Evolutionary conservation across 1,140 invertebrate genomes (phyloP), one percentile per base, ranked within the genome.

Genomic region (Procambarus virginalis): DNA sequence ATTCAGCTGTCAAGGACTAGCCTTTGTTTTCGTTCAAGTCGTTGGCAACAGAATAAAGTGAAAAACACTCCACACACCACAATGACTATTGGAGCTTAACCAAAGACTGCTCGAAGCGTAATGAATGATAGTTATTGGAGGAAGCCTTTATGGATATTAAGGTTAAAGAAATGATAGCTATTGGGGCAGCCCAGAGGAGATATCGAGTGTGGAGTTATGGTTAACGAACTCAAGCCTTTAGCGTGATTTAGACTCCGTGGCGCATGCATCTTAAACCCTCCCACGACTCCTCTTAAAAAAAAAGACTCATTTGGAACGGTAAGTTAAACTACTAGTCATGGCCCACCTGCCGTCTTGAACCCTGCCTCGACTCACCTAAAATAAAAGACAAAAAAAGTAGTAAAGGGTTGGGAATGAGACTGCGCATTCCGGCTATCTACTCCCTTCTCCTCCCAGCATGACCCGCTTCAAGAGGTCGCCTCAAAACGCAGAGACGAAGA

Each of bases 71-170:
- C 22, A 55, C 8, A 55, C 51, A 55, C 8, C 8, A 12, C 12
- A 55, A 20, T 5, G 60, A 2, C 20, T 82, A 82, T 82, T 82
- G 80, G 80, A 45, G 22, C 80, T 82, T 64, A 82, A 82, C 55
- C 55, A 82, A 64, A 82, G 58, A 83, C 20, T 83, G 60, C 81
- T 83, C 64, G 81, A 83, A 34, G 81, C n/a, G 60, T 70, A 83
- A 83, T 83, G 81, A 83, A 68, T 14, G 60, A 83, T 46, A 83
- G 81, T 83, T 83, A 83, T 83, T 70, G 81, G 45, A 68, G 45
- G 20, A 48, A 83, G 70, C 22, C 55, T 55, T 70, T 83, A 68
- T 48, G 60, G 81, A 55, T 64, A 64, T 64, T 70, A 64, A 45
- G 58, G 58, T 68, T 70, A 70, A 48, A 83, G 81, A 68, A 83